Base-by-base conservation (phyloP, 2,888 invertebrate species). In the Orthosia gothica region DNA sequence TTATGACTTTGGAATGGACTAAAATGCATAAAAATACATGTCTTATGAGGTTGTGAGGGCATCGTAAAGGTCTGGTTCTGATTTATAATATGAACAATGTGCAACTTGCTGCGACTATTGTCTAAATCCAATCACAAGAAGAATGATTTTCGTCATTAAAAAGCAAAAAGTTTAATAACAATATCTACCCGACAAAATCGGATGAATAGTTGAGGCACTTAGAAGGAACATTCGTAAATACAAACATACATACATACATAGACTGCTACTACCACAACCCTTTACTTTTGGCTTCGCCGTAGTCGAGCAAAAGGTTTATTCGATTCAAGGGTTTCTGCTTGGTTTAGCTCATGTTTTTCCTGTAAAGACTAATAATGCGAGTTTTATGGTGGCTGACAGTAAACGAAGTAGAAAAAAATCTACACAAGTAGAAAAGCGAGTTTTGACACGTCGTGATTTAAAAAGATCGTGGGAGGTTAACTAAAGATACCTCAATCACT, bases 31-130 rank as follows among this genome's bases (percentile, higher is more conserved):
- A 40, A 32, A 40, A 40, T 40, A 40, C 40, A 40, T 7, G 61
- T 54, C 58, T 69, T 82, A 78, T 74, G 74, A 61, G 54, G 52
- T 64, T 59, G 13, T 26, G 50, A 45, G 23, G 50, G 26, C 32
- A 40, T n/a, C 64, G 49, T 47, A 67, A 57, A 72, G 68, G 61
- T 67, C 32, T 61, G 15, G 58, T 26, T 74, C 18, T 74, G 66
- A 72, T 77, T 76, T 69, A 77, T 58, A 32, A n/a, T 32, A 40
- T 55, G 20, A 32, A 32, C 32, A 32, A 32, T 32, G 40, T 40
- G 40, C 40, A 40, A 40, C n/a, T 20, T 54, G 11, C 5, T 54
- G 54, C 12, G 13, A 54, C 11, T 20, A 20, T 54, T 54, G 54
- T 13, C 20, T 54, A 3, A 54, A 54, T 13, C 52, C 52, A 52